Evolutionary conservation across 2,797 vertebrate genomes (phyloP).

Genomic region (Platyrinchus mystaceus): DNA sequence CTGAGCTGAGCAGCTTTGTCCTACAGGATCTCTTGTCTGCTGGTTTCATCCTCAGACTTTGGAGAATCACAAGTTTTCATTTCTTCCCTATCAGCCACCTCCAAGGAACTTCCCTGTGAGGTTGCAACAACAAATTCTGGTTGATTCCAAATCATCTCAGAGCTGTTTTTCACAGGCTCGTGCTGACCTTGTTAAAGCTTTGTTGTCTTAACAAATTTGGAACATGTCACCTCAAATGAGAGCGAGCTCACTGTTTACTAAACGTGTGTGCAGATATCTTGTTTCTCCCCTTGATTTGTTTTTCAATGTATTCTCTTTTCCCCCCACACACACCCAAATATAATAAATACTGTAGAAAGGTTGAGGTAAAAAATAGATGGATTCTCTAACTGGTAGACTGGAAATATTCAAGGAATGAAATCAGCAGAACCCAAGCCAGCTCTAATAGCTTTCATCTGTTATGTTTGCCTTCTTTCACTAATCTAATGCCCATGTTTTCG

Average conservation of each 20-base stretch:
- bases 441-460: slow-evolving; percentile 43
- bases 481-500: slow-evolving; percentile 29
- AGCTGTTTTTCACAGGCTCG: background rate
- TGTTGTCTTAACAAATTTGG: slow-evolving; percentile 32
- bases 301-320: background rate
- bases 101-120: background rate
- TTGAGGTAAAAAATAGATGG: slow-evolving; percentile 53
- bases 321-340: background rate
- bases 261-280: background rate
- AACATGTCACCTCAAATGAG: slow-evolving; percentile 5
- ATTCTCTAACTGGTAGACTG: slow-evolving; percentile 27
- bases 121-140: background rate
- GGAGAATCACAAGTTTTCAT: background rate
- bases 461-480: slow-evolving; percentile 19
- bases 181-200: slow-evolving; percentile 22
- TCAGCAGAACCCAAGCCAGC: slow-evolving; percentile 9
- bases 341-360: slow-evolving; percentile 26
- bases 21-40: background rate
- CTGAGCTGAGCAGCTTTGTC: background rate
- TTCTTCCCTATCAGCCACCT: background rate
- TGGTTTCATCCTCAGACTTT: background rate
- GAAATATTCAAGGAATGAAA: slow-evolving; percentile 26
- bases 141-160: background rate
- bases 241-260: background rate
- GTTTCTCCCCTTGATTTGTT: background rate